These are phyloP conservation scores for Teinopalpus imperialis DNA, from an alignment of 2,888 invertebrate species.

Conservation along the genomic window DNA sequence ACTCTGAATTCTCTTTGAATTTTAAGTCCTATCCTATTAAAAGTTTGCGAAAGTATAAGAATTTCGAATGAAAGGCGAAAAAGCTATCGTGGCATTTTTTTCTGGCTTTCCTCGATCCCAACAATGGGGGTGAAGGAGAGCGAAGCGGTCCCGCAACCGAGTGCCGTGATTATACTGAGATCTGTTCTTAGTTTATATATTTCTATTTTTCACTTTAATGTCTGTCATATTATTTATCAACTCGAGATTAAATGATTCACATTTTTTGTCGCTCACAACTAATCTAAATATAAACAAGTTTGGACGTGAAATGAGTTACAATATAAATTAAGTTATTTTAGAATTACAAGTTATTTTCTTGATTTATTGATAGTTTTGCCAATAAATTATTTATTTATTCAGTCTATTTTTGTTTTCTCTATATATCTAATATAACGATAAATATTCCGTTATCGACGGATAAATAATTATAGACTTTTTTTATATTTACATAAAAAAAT, in stretches of 20 bases:
- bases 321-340: neutral
- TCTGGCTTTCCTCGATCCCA: conserved; percentile 49
- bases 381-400: too few species aligned
- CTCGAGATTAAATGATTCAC: neutral
- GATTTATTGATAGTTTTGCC: too few species aligned
- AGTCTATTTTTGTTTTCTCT: neutral
- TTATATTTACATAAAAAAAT: too few species aligned
- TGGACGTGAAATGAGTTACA: too few species aligned
- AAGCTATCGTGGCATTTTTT: conserved; percentile 75
- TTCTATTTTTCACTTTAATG: conserved; percentile 4
- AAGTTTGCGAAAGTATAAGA: conserved; percentile 79
- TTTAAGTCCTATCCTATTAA: conserved; percentile 79
- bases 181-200: conserved; percentile 12
- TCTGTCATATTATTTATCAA: conserved; percentile 13
- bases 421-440: conserved; percentile 7
- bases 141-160: conserved; percentile 25
- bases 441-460: too few species aligned
- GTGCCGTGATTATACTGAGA: conserved; percentile 1
- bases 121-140: conserved; percentile 40
- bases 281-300: conserved; percentile 1
- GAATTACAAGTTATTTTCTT: too few species aligned
- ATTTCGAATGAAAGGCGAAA: conserved; percentile 78
- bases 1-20: conserved; percentile 71
- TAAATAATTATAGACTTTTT: too few species aligned
- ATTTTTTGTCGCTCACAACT: conserved; percentile 6